Evolutionary conservation across 2,797 vertebrate species (phyloP), one percentile per base, ranked within the genome.

Genomic region (Galagoides demidoff): DNA sequence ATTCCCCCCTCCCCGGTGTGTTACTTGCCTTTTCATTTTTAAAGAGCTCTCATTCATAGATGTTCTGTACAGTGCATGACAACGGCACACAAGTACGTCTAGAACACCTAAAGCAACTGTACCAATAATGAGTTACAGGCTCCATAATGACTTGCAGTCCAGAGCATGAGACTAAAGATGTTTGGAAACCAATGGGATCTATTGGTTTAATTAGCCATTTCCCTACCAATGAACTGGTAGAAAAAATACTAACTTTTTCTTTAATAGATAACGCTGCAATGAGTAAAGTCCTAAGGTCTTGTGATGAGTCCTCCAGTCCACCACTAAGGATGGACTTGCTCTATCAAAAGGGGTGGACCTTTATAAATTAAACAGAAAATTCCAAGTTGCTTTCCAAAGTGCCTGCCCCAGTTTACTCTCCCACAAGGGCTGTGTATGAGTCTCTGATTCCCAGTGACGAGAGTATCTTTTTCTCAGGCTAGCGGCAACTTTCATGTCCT

Each of bases 361-460:
- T 55, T 11, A 59, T 6, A 12, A 19, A 25, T 0, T 1, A 39
- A 52, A 77, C 1, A 70, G 87, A 55, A 76, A 89, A 76, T 25
- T 27, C 77, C 55, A 49, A 39, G n/a, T 22, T 39, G 37, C 59
- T 86, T 74, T n/a, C 52, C 34, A 39, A 37, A 34, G 73, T 17
- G 31, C 45, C 16, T 14, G 2, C 1, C 4, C 19, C 23, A 14
- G 20, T 43, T 19, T 31, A 29, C 0, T 31, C 37, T 10, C 71
- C 27, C 45, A 11, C 5, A 2, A 0, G 4, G 5, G 37, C 29
- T 7, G 29, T 66, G 3, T 7, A 0, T 5, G 17, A 31, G 43
- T 25, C 17, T 63, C 55, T 19, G 55, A 31, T 31, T 76, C 3
- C 52, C 43, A 43, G 45, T 0, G 34, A 39, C 27, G 23, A 0